phyloP scores from a whole-genome alignment of 2,888 invertebrate species.

The Pherbina coryleti region DNA sequence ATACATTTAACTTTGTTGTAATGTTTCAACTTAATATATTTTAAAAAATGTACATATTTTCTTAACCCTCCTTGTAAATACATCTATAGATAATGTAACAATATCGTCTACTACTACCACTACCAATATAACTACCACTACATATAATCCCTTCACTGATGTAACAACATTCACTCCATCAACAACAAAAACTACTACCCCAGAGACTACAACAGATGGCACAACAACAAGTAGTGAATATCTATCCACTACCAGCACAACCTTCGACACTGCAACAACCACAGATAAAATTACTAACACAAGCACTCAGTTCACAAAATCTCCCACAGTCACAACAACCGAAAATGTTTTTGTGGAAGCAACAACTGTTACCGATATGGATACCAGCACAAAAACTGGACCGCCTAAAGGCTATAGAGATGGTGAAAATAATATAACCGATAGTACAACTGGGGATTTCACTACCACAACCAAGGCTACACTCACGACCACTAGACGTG shows the following conservation, averaged over 20 bases:
- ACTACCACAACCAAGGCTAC: slow-evolving; percentile 35
- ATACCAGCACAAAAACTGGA: slow-evolving; percentile 59
- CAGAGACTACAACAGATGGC: slow-evolving; percentile 49
- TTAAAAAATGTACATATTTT: slow-evolving; percentile 57
- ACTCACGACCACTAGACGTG: slow-evolving; percentile 41
- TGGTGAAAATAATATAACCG: slow-evolving; percentile 68
- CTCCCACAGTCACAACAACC: slow-evolving; percentile 49
- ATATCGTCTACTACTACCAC: slow-evolving; percentile 59
- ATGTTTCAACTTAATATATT: slow-evolving; percentile 40
- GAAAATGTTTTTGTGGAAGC: slow-evolving; percentile 1
- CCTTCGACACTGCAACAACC: slow-evolving; percentile 54
- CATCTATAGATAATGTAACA: slow-evolving; percentile 68
- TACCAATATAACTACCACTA: slow-evolving; percentile 57
- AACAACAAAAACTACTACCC: slow-evolving; percentile 39
- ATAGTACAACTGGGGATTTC: slow-evolving; percentile 50
- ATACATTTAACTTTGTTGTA: slow-evolving; percentile 18
- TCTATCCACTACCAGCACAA: slow-evolving; percentile 58
- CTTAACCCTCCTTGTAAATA: slow-evolving; percentile 65
- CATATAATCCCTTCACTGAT: slow-evolving; percentile 41
- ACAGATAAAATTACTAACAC: slow-evolving; percentile 42
- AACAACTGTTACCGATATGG: slow-evolving; percentile 33
- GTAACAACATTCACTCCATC: slow-evolving; percentile 23
- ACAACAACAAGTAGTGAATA: slow-evolving; percentile 24
- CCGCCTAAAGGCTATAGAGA: slow-evolving; percentile 68
- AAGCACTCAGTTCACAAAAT: slow-evolving; percentile 44